Evolutionary conservation across 2,888 invertebrate genomes (phyloP).

Genomic region (Listrodromus nycthemerus): DNA sequence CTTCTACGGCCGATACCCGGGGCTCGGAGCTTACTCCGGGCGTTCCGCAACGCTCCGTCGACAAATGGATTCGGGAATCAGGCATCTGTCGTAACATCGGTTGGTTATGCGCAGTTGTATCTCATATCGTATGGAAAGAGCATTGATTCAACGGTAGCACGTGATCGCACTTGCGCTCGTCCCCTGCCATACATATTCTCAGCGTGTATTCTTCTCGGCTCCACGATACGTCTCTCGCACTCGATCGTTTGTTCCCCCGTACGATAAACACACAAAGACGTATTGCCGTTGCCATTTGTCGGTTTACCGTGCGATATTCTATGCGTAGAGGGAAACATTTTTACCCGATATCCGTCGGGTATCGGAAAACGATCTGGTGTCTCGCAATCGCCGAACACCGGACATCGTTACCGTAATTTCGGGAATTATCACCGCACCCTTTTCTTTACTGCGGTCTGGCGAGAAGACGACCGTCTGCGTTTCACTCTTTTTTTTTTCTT

Average conservation of each 20-base stretch:
- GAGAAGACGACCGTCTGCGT: too few relatives aligned
- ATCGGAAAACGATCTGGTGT: constrained; percentile 1
- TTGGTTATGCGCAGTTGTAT: constrained; percentile 1
- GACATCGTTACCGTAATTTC: too few relatives aligned
- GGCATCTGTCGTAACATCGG: neutral
- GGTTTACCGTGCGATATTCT: neutral
- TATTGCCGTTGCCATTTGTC: neutral
- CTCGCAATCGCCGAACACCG: neutral
- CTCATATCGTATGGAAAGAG: neutral
- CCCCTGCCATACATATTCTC: neutral
- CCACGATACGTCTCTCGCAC: neutral
- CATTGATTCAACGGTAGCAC: constrained; percentile 25
- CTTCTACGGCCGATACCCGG: neutral
- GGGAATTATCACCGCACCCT: too few relatives aligned
- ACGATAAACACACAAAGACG: constrained; percentile 20
- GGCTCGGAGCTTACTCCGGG: neutral
- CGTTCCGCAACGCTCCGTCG: constrained; percentile 9
- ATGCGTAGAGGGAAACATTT: neutral
- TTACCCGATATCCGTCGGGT: neutral
- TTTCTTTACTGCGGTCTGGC: too few relatives aligned
- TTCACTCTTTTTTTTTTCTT: too few relatives aligned
- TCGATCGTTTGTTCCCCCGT: neutral
- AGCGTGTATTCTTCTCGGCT: neutral
- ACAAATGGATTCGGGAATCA: constrained; percentile 10
- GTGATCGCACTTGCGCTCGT: constrained; percentile 16